Conservation (phyloP, 2,888 invertebrate genomes). For the Deroplatys truncata region DNA sequence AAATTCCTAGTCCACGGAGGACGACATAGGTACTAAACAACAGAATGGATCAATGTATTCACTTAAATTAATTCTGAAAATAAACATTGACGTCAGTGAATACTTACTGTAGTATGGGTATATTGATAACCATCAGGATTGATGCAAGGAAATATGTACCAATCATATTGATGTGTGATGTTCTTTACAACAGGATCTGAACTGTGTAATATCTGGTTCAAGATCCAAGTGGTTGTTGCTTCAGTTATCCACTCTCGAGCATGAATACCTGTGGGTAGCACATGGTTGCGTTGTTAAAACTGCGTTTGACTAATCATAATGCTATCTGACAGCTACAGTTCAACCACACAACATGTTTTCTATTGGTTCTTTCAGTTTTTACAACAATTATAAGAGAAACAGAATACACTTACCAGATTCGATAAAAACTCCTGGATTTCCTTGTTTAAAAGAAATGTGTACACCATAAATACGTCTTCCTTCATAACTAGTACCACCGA, state of each 20-base stretch:
- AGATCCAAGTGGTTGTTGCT: conserved; percentile 63
- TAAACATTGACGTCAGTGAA: background rate
- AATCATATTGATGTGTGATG: conserved; percentile 63
- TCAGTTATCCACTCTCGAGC: conserved; percentile 72
- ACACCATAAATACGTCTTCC: conserved; percentile 45
- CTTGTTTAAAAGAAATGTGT: conserved; percentile 42
- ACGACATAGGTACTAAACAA: too few species aligned
- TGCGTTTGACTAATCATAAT: too few species aligned
- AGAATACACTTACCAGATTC: conserved; percentile 17
- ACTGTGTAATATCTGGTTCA: conserved; percentile 65
- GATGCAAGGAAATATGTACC: conserved; percentile 68
- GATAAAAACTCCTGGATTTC: conserved; percentile 21
- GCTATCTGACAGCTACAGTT: too few species aligned
- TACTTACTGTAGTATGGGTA: conserved; percentile 57
- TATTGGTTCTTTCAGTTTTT: background rate
- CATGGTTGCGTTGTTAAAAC: too few species aligned
- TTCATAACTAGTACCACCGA: conserved; percentile 57
- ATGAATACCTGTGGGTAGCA: conserved; percentile 44
- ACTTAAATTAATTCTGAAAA: too few species aligned
- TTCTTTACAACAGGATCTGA: conserved; percentile 50
- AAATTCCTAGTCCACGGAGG: too few species aligned
- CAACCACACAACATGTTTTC: too few species aligned
- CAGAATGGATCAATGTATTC: too few species aligned
- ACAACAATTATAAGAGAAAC: too few species aligned
- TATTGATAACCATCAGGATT: conserved; percentile 73